Evolutionary conservation across 2,797 vertebrate species (phyloP).

Genomic region (Hippopotamyrus pictus): DNA sequence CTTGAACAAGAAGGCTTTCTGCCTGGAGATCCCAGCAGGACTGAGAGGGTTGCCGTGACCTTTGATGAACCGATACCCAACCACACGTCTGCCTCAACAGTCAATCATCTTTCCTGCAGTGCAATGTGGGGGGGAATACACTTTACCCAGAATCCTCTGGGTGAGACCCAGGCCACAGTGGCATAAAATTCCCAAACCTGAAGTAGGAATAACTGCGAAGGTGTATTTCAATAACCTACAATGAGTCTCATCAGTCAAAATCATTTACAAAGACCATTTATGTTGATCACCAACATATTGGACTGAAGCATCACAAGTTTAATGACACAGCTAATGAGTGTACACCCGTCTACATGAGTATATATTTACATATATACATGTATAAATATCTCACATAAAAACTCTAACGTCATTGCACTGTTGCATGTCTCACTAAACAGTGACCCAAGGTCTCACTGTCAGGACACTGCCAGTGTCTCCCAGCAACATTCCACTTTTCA

Average conservation of each 20-base stretch:
- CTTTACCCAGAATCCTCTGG: background rate
- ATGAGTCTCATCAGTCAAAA: background rate
- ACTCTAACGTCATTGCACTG: background rate
- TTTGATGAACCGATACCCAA: constrained; percentile 63
- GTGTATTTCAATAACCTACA: background rate
- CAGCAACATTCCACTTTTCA: background rate
- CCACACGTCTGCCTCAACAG: constrained; percentile 58
- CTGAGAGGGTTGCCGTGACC: constrained; percentile 58
- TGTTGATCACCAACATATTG: background rate
- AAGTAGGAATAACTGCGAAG: background rate
- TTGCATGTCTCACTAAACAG: background rate
- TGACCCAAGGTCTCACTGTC: background rate
- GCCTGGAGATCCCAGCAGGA: constrained; percentile 71
- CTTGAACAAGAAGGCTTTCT: constrained; percentile 82
- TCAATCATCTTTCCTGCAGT: constrained; percentile 58
- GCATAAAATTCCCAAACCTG: background rate
- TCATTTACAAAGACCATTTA: background rate
- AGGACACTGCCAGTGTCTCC: background rate
- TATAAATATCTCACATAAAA: background rate
- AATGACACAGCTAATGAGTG: background rate
- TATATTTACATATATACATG: background rate
- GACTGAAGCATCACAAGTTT: background rate
- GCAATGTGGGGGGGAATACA: constrained; percentile 27
- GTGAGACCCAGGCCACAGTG: background rate
- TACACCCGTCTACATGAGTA: background rate